phyloP scores from a whole-genome alignment of 2,888 invertebrate species.

The Apamea sordens region DNA sequence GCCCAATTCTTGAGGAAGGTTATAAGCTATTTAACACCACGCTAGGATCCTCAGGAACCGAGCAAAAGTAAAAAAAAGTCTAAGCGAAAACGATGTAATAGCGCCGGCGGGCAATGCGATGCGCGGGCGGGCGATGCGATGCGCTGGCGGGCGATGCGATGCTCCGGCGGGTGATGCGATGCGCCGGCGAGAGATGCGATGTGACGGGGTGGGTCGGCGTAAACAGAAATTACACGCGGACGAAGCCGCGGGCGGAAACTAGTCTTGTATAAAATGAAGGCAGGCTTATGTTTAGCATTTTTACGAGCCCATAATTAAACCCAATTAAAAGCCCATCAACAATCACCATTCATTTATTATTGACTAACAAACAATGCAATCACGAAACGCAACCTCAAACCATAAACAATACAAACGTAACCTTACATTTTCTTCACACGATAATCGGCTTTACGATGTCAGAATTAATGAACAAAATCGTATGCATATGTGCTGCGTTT shows the following conservation, averaged over 20 bases:
- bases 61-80: neutral
- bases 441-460: fast-evolving
- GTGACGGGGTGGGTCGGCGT: no score
- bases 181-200: no score
- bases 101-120: no score
- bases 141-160: no score
- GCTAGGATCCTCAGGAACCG: neutral
- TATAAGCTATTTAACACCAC: neutral
- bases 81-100: no score
- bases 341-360: conserved; percentile 18
- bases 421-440: neutral
- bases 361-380: conserved; percentile 46
- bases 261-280: neutral
- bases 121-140: no score
- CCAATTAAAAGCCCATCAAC: conserved; percentile 30
- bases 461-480: conserved; percentile 8
- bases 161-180: no score
- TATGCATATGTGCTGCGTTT: neutral
- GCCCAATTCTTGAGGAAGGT: no score
- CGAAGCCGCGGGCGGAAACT: no score
- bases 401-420: conserved; percentile 38
- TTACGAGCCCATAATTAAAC: neutral
- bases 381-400: conserved; percentile 21
- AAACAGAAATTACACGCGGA: no score
- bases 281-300: neutral